phyloP scores from a whole-genome alignment of 2,797 vertebrate species.

The Sternarchorhynchus goeldii region DNA sequence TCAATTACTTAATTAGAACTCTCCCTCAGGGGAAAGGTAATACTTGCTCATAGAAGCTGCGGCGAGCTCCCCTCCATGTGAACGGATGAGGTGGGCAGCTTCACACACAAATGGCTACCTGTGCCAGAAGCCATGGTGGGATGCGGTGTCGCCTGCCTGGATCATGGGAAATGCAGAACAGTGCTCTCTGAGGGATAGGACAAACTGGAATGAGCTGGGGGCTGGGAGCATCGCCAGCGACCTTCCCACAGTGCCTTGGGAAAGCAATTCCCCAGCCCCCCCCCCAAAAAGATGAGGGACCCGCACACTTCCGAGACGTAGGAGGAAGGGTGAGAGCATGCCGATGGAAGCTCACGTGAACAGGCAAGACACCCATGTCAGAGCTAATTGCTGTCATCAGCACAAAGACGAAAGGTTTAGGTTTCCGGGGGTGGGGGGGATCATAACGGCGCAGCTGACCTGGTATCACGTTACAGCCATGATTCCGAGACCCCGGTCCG shows the following conservation, averaged over 20 bases:
- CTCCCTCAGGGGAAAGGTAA: slow-evolving; percentile 80
- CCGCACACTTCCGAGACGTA: slow-evolving; percentile 6
- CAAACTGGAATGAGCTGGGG: slow-evolving; percentile 40
- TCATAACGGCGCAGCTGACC: slow-evolving; percentile 2
- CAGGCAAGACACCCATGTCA: slow-evolving; percentile 23
- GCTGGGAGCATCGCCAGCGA: slow-evolving; percentile 24
- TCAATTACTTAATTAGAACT: slow-evolving; percentile 85
- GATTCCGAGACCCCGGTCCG: not conserved
- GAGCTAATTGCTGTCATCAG: slow-evolving; percentile 28
- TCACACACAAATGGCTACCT: slow-evolving; percentile 70
- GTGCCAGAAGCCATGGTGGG: slow-evolving; percentile 54
- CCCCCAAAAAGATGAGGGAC: not conserved
- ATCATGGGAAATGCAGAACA: slow-evolving; percentile 71
- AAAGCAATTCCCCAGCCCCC: not conserved
- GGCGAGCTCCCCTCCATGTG: slow-evolving; percentile 72
- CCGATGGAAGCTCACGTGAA: not conserved
- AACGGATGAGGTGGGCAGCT: slow-evolving; percentile 62
- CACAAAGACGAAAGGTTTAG: slow-evolving; percentile 25
- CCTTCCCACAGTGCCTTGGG: slow-evolving; percentile 25
- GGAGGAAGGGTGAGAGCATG: not conserved
- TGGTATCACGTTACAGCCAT: slow-evolving; percentile 23
- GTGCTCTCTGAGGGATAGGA: slow-evolving; percentile 58
- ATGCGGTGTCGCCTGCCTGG: slow-evolving; percentile 62
- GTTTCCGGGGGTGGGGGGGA: slow-evolving; percentile 24
- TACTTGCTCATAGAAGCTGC: slow-evolving; percentile 66